Percentiles rank a stretch among this genome's conserved stretches.
phyloP scores from a whole-genome alignment of 2,113 vertebrate genomes.

The Puma concolor region DNA sequence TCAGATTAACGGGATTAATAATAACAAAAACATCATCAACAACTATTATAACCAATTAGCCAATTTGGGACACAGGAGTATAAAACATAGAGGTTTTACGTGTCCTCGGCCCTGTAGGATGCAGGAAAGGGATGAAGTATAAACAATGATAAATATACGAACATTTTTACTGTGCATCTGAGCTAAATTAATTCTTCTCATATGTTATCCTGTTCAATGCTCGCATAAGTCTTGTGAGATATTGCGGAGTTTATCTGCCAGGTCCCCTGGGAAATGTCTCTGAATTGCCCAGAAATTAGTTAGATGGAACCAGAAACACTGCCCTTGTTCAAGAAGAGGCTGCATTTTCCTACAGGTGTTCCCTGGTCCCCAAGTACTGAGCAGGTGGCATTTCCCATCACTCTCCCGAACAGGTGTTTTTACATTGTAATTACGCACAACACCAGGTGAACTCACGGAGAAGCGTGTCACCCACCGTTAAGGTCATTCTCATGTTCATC shows the following conservation, averaged over 20 bases:
- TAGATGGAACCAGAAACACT: background rate
- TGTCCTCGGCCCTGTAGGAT: background rate
- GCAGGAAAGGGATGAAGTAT: background rate
- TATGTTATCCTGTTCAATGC: background rate
- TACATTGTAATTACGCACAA: background rate
- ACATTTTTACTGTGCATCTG: background rate
- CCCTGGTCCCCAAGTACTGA: background rate
- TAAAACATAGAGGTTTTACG: background rate
- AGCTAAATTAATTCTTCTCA: background rate
- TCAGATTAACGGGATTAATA: conserved; percentile 57
- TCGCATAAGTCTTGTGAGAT: background rate
- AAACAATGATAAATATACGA: background rate
- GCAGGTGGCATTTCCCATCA: background rate
- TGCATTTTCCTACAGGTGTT: background rate
- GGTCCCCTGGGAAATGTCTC: background rate
- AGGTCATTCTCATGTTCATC: background rate
- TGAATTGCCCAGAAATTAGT: background rate
- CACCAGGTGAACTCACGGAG: background rate
- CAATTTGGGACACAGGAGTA: background rate
- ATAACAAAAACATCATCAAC: conserved; percentile 37
- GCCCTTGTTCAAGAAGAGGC: background rate
- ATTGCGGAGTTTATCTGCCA: background rate
- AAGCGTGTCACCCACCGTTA: background rate
- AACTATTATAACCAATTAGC: conserved; percentile 31
- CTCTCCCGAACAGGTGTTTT: background rate